Evolutionary conservation across 2,113 vertebrate species (phyloP).

Genomic region (Pluvianellus socialis): DNA sequence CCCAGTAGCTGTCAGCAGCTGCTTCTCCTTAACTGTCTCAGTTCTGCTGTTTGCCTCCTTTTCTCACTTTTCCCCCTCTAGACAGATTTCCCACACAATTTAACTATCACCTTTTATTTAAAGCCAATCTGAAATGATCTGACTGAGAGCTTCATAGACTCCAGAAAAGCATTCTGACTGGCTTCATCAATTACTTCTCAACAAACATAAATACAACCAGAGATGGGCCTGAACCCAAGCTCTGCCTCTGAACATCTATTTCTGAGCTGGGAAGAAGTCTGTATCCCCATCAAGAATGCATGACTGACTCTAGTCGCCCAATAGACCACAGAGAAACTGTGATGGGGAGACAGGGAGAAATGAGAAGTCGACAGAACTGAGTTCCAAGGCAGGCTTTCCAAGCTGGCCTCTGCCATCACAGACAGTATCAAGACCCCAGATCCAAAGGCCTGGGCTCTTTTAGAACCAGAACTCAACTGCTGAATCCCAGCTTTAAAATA

Average conservation of each 20-base stretch:
- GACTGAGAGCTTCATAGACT: background rate
- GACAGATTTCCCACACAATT: background rate
- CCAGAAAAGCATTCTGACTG: background rate
- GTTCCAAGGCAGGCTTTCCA: background rate
- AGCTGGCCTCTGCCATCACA: background rate
- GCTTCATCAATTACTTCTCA: background rate
- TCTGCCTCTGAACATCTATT: background rate
- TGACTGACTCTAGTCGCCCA: background rate
- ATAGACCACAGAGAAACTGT: background rate
- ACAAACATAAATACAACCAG: background rate
- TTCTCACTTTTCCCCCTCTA: background rate
- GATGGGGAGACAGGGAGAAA: background rate
- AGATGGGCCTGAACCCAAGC: background rate
- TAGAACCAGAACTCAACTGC: background rate
- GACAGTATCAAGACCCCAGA: background rate
- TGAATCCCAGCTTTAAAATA: background rate
- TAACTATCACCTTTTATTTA: background rate
- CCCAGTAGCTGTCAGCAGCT: background rate
- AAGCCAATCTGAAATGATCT: background rate
- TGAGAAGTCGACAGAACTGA: background rate
- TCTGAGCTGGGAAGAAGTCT: background rate
- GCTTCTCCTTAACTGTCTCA: background rate
- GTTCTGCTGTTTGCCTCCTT: background rate
- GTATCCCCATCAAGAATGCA: background rate
- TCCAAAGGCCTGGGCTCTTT: background rate